Conservation (phyloP, 2,888 invertebrate species). For the Scaptomyza tumidula region DNA sequence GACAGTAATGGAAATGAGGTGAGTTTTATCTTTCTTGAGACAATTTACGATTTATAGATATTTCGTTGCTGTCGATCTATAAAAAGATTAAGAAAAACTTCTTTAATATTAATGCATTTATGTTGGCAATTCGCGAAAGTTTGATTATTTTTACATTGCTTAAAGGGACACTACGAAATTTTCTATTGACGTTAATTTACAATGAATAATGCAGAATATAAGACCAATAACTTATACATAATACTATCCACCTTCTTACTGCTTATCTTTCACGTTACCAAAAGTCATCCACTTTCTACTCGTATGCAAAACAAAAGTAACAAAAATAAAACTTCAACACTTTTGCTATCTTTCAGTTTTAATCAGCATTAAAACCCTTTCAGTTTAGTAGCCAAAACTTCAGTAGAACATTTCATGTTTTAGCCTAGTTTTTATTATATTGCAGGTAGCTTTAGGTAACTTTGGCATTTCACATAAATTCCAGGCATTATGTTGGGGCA, state of each 20-base stretch:
- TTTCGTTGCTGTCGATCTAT: background rate
- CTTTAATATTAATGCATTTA: background rate
- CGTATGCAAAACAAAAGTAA: too few species aligned
- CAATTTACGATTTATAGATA: background rate
- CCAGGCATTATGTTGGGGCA: constrained; percentile 10
- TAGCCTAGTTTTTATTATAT: constrained; percentile 1
- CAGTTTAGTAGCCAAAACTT: background rate
- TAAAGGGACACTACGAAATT: too few species aligned
- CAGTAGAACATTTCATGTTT: background rate
- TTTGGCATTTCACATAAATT: constrained; percentile 27
- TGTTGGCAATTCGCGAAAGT: too few species aligned
- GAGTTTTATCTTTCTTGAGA: background rate
- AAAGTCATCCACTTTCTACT: background rate
- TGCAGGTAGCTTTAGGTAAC: background rate
- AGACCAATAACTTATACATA: too few species aligned
- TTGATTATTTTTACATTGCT: too few species aligned
- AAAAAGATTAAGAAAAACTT: background rate
- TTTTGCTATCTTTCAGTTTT: background rate
- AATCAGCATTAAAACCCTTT: background rate
- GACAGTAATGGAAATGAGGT: background rate
- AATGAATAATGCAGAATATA: background rate
- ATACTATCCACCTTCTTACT: too few species aligned
- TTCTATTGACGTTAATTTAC: too few species aligned
- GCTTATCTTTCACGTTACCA: too few species aligned
- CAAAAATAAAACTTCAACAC: background rate